These are phyloP conservation scores for Solenodon paradoxus DNA, from an alignment of 2,113 vertebrate species.

Conservation along the genomic window DNA sequence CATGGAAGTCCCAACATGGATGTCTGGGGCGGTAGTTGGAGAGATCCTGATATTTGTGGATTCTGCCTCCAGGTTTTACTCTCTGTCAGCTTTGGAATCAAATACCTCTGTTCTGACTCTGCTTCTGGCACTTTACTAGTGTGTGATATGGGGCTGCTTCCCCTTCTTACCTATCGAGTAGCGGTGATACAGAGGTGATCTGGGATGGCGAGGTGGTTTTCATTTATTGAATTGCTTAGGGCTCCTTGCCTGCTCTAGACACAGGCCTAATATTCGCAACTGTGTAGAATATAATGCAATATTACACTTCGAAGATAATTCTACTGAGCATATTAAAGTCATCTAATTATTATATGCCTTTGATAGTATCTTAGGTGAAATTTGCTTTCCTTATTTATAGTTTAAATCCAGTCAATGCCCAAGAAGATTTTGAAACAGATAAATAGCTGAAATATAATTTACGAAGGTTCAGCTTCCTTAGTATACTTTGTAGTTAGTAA, in stretches of 20 bases:
- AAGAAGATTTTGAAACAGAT: neutral
- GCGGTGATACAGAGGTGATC: neutral
- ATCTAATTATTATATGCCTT: neutral
- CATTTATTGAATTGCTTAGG: neutral
- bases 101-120: neutral
- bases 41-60: rapidly evolving
- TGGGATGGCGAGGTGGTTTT: neutral
- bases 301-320: neutral
- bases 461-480: neutral
- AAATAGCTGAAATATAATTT: neutral
- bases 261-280: neutral
- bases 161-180: neutral
- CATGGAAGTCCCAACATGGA: neutral
- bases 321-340: neutral
- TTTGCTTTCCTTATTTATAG: neutral
- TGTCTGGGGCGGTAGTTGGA: neutral
- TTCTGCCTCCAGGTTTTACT: neutral
- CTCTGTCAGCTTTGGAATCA: neutral
- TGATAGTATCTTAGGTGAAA: neutral
- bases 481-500: neutral
- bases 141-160: neutral
- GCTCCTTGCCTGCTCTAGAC: neutral
- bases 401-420: neutral
- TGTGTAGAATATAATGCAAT: neutral
- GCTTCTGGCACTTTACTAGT: too few relatives aligned